These are phyloP conservation scores for Hydropotes inermis DNA, from an alignment of 2,113 vertebrate genomes.

Conservation along the genomic window DNA sequence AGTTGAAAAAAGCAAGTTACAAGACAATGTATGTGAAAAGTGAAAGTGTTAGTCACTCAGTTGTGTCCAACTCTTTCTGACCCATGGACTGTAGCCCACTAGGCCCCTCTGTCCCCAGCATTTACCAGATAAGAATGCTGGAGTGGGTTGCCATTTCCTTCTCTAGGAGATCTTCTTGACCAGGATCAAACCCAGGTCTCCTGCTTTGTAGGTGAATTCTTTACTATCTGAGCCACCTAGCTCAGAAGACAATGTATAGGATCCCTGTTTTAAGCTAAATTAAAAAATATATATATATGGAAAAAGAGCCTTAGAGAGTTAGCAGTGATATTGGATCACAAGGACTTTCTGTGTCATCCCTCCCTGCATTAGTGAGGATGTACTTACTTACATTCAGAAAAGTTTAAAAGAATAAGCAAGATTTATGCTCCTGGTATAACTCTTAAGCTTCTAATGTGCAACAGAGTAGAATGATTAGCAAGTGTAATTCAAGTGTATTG, in stretches of 20 bases:
- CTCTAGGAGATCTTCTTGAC: background rate
- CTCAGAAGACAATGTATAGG: background rate
- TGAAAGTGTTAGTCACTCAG: background rate
- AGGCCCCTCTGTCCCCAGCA: background rate
- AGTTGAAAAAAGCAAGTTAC: background rate
- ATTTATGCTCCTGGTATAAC: background rate
- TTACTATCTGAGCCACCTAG: background rate
- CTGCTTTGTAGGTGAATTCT: background rate
- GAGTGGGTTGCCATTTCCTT: background rate
- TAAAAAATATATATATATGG: background rate
- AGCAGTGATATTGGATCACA: background rate
- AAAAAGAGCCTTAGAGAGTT: background rate
- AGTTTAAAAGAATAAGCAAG: background rate
- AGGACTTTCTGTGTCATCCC: background rate
- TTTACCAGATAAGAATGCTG: background rate
- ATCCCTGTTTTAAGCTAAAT: constrained; percentile 15
- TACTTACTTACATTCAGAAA: background rate
- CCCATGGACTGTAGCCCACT: background rate
- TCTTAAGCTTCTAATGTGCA: background rate
- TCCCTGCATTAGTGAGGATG: background rate
- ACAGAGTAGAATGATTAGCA: background rate
- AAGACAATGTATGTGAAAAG: background rate
- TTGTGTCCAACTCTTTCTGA: background rate
- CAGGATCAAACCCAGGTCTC: background rate
- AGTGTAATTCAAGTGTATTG: background rate